Percentiles rank a stretch among this genome's conserved stretches.
Conservation (phyloP, 2,797 vertebrate genomes). For the Poecilia picta region DNA sequence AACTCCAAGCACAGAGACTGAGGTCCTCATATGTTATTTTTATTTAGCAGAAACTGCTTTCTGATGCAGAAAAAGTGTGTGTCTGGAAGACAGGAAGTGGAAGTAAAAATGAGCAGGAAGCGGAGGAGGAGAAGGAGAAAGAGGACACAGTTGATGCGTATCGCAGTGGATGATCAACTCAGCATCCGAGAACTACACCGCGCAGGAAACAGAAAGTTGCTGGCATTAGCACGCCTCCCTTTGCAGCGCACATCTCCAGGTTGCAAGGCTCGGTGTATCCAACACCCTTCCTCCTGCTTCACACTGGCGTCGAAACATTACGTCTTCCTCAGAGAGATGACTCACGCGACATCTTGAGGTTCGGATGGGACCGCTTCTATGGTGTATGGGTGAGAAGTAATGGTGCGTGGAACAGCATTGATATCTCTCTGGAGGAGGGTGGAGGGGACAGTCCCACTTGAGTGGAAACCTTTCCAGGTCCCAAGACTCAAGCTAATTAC, state of each 20-base stretch:
- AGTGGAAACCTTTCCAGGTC: slow-evolving; percentile 68
- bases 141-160: slow-evolving; percentile 40
- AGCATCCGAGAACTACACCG: slow-evolving; percentile 44
- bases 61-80: slow-evolving; percentile 28
- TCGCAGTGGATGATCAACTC: slow-evolving; percentile 48
- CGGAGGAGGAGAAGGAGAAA: not conserved
- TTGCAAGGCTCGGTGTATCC: slow-evolving; percentile 50
- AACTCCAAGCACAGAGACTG: slow-evolving; percentile 17
- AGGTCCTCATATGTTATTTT: slow-evolving; percentile 57
- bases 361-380: slow-evolving; percentile 44
- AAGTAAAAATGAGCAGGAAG: slow-evolving; percentile 29
- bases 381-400: slow-evolving; percentile 38
- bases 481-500: slow-evolving; percentile 81
- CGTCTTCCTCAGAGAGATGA: slow-evolving; percentile 62
- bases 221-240: slow-evolving; percentile 70
- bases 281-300: slow-evolving; percentile 39
- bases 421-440: slow-evolving; percentile 56
- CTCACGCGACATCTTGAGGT: slow-evolving; percentile 61
- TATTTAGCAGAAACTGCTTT: slow-evolving; percentile 48
- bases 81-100: slow-evolving; percentile 29
- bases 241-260: slow-evolving; percentile 47
- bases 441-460: slow-evolving; percentile 62
- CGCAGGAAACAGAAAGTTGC: slow-evolving; percentile 64
- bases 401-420: slow-evolving; percentile 62
- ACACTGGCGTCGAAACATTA: slow-evolving; percentile 35